Percentiles rank a stretch among this genome's conserved stretches.
Conservation (phyloP, 2,888 invertebrate species). For the Spisula subtruncata region DNA sequence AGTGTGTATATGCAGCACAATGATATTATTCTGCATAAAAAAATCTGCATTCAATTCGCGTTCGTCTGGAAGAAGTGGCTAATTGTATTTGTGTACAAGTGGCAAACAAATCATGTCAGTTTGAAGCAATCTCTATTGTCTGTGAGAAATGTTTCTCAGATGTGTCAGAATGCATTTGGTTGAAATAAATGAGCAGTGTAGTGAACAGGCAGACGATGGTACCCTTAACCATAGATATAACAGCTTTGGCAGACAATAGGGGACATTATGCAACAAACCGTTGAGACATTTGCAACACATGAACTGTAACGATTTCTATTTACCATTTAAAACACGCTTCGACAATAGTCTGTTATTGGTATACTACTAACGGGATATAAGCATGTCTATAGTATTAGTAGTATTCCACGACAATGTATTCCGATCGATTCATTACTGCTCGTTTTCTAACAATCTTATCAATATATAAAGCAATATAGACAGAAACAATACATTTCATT, state of each 20-base stretch:
- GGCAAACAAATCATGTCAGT: constrained; percentile 8
- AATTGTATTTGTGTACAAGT: not conserved
- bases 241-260: not conserved
- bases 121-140: constrained; percentile 1
- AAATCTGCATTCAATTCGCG: not conserved
- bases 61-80: not conserved
- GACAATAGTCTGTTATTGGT: too few species aligned
- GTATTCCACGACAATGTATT: too few species aligned
- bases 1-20: not conserved
- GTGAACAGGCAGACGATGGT: not conserved
- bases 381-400: too few species aligned
- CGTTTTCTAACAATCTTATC: too few species aligned
- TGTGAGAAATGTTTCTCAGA: not conserved
- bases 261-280: not conserved
- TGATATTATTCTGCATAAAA: not conserved
- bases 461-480: too few species aligned
- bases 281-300: not conserved
- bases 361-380: too few species aligned
- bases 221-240: not conserved
- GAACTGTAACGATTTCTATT: too few species aligned
- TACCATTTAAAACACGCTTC: too few species aligned
- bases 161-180: not conserved
- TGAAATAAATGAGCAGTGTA: not conserved
- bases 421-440: too few species aligned
- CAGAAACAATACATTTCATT: too few species aligned